Evolutionary conservation across 2,888 invertebrate genomes (phyloP), one percentile per base, ranked within the genome.

Genomic region (Euplexia lucipara): DNA sequence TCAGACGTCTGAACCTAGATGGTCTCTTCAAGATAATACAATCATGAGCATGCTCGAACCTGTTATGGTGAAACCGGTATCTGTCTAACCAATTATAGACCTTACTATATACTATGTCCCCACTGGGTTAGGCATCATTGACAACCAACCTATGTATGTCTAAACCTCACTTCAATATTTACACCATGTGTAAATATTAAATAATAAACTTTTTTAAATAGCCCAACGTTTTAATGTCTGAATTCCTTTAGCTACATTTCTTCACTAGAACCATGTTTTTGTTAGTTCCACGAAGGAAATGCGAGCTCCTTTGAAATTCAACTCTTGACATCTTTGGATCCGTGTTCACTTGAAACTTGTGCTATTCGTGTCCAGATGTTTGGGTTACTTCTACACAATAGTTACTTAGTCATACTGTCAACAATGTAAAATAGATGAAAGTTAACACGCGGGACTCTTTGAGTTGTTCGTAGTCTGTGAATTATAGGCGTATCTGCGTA

Each of bases 311-410:
- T 86, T 86, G 84, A 84, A 83, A 83, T 82, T 81, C 74, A 78
- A 81, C 83, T 84, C 83, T 83, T 86, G 86, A 83, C 85, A 79
- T 86, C 82, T 78, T 80, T 75, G 76, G 82, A 80, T 82, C 79
- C 78, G 75, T 63, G 79, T 79, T 84, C 83, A 83, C 85, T 88
- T 83, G 77, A 84, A 87, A 86, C 82, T 88, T 87, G 78, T 75
- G 74, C 83, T 82, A 80, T 84, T 87, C 80, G 84, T 81, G 80
- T 79, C 77, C 69, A 81, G 81, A 70, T 79, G 81, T 81, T 78
- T 70, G 70, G 71, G 64, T 69, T 76, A 54, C 69, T 78, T 70
- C 56, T 70, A 60, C 48, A 66, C 60, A 62, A 58, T 68, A 64
- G 42, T 61, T 59, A 35, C 57, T 70, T 51, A 62, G 42, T 58